Percentiles rank a stretch among this genome's conserved stretches.
These are phyloP conservation scores for Hypolimnas misippus DNA, from an alignment of 2,888 invertebrate species.

Conservation along the genomic window DNA sequence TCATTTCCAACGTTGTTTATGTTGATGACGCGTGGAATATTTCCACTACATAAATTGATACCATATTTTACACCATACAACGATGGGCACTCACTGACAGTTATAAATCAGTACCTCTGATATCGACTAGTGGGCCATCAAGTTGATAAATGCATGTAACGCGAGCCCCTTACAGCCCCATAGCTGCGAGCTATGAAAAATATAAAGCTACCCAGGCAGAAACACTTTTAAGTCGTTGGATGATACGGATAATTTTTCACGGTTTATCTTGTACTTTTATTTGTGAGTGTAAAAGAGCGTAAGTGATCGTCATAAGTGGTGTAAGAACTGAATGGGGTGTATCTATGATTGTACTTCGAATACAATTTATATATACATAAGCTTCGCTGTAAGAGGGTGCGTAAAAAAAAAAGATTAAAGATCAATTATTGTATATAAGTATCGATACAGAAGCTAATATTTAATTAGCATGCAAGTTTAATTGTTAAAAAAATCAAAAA, in stretches of 20 bases:
- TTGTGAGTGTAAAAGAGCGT: slow-evolving; percentile 21
- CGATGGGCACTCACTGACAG: slow-evolving; percentile 63
- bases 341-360: not conserved
- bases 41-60: slow-evolving; percentile 21
- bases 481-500: too few species aligned
- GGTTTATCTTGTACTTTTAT: slow-evolving; percentile 60
- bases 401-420: not conserved
- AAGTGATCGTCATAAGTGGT: slow-evolving; percentile 12
- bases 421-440: too few species aligned
- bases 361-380: not conserved
- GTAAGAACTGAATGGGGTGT: not conserved
- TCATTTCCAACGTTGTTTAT: not conserved
- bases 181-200: slow-evolving; percentile 45
- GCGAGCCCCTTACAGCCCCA: slow-evolving; percentile 57
- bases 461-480: too few species aligned
- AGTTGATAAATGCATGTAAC: slow-evolving; percentile 73
- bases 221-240: slow-evolving; percentile 65
- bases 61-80: slow-evolving; percentile 61
- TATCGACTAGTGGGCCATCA: slow-evolving; percentile 67
- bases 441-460: too few species aligned
- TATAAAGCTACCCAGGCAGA: slow-evolving; percentile 44
- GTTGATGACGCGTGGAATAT: slow-evolving; percentile 17
- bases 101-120: slow-evolving; percentile 69
- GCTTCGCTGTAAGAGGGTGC: not conserved
- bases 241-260: slow-evolving; percentile 75